These are phyloP conservation scores for Drosophila arizonae DNA, from an alignment of 1,140 invertebrate genomes.

Conservation along the genomic window DNA sequence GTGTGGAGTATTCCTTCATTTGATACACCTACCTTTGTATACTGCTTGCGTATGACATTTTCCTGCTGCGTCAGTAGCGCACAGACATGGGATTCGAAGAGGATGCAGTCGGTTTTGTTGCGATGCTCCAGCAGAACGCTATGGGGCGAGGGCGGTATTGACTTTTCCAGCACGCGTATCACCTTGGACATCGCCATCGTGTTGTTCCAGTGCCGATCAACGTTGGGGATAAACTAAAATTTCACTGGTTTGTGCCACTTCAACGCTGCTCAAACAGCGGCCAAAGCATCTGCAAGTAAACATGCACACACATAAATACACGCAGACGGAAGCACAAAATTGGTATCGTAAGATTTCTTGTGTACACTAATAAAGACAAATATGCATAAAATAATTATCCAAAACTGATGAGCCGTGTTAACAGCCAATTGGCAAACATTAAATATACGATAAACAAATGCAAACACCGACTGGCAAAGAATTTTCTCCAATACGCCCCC, in stretches of 20 bases:
- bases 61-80: slow-evolving; percentile 89
- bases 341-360: slow-evolving; percentile 15
- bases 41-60: slow-evolving; percentile 93
- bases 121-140: slow-evolving; percentile 94
- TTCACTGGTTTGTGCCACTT: slow-evolving; percentile 20
- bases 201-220: slow-evolving; percentile 83
- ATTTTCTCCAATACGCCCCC: slow-evolving; percentile 62
- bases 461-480: slow-evolving; percentile 31
- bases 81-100: slow-evolving; percentile 95
- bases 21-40: slow-evolving; percentile 87
- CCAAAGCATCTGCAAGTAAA: slow-evolving; percentile 58
- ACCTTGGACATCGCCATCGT: slow-evolving; percentile 96
- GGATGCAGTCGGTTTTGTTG: slow-evolving; percentile 90
- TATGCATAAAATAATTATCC: slow-evolving; percentile 16
- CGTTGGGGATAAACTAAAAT: slow-evolving; percentile 23
- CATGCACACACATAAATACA: not conserved
- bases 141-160: slow-evolving; percentile 92
- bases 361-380: slow-evolving; percentile 19
- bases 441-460: slow-evolving; percentile 56
- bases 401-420: slow-evolving; percentile 37
- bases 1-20: too few species aligned
- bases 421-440: slow-evolving; percentile 53
- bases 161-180: slow-evolving; percentile 94
- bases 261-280: slow-evolving; percentile 27
- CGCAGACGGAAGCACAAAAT: not conserved